Conservation (phyloP, 2,888 invertebrate genomes). For the Coleophora deauratella region DNA sequence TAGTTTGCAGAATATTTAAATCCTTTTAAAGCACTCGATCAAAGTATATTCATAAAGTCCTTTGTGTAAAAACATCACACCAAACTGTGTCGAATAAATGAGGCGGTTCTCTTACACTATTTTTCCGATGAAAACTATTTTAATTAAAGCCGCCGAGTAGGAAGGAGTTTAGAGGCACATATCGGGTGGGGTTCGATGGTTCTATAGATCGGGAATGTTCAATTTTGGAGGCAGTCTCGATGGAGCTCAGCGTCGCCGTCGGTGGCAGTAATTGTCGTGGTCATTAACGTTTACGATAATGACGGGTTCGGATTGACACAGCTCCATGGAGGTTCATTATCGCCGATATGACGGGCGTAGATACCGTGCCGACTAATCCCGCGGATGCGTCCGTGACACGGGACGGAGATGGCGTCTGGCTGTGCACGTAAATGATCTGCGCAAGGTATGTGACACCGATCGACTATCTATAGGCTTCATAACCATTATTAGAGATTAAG, state of each 20-base stretch:
- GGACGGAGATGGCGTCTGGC: constrained; percentile 7
- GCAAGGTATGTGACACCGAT: no score
- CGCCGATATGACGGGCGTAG: constrained; percentile 42
- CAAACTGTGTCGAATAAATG: constrained; percentile 28
- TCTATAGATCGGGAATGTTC: constrained; percentile 60
- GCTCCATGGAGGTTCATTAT: constrained; percentile 29
- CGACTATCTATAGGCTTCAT: no score
- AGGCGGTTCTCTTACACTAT: constrained; percentile 41
- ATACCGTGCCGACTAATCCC: constrained; percentile 34
- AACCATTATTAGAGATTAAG: no score
- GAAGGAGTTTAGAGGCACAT: constrained; percentile 58
- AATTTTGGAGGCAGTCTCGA: constrained; percentile 45
- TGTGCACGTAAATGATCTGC: no score
- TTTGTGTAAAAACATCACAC: constrained; percentile 10
- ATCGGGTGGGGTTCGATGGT: constrained; percentile 44
- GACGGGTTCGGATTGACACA: constrained; percentile 54
- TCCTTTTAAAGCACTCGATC: constrained; percentile 14
- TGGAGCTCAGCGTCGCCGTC: constrained; percentile 38
- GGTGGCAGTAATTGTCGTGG: constrained; percentile 55
- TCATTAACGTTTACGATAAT: constrained; percentile 72
- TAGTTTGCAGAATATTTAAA: constrained; percentile 7
- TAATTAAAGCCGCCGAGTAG: constrained; percentile 57
- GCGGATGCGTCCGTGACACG: constrained; percentile 17
- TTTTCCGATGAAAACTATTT: constrained; percentile 64
- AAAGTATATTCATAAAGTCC: constrained; percentile 1